phyloP scores from a whole-genome alignment of 2,888 invertebrate genomes.

The Drosophila cognata region DNA sequence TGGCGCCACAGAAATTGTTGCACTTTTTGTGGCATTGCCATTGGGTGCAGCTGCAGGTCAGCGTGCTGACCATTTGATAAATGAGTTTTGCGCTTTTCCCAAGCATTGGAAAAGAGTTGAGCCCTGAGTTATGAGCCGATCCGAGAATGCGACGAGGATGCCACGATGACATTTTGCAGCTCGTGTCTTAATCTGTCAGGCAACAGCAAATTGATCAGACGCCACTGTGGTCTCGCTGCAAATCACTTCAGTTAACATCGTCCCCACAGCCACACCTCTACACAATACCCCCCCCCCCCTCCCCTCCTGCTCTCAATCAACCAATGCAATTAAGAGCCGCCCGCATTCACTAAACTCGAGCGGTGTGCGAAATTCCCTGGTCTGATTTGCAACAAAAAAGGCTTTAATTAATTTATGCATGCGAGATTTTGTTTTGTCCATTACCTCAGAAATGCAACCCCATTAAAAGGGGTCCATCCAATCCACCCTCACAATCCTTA shows the following conservation, averaged over 20 bases:
- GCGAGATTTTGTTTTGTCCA: slow-evolving; percentile 26
- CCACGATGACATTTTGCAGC: slow-evolving; percentile 48
- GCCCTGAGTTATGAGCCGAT: slow-evolving; percentile 63
- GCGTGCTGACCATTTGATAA: slow-evolving; percentile 71
- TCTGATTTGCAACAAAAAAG: slow-evolving; percentile 43
- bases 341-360: slow-evolving; percentile 24
- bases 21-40: slow-evolving; percentile 61
- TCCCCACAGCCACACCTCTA: not conserved
- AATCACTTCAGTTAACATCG: slow-evolving; percentile 39
- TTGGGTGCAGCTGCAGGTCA: slow-evolving; percentile 54
- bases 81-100: slow-evolving; percentile 73
- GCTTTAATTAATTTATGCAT: slow-evolving; percentile 58
- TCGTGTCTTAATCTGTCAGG: slow-evolving; percentile 64
- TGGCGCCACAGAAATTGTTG: slow-evolving; percentile 63
- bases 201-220: slow-evolving; percentile 63
- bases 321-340: slow-evolving; percentile 37
- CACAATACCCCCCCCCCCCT: not conserved
- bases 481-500: slow-evolving; percentile 5
- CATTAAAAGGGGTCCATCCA: not conserved
- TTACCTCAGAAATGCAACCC: not conserved
- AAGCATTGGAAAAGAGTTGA: slow-evolving; percentile 37
- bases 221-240: slow-evolving; percentile 39
- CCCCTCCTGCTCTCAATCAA: not conserved
- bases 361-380: slow-evolving; percentile 22
- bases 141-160: slow-evolving; percentile 29